Evolutionary conservation across 2,113 vertebrate genomes (phyloP).

Genomic region (Microtus pennsylvanicus): DNA sequence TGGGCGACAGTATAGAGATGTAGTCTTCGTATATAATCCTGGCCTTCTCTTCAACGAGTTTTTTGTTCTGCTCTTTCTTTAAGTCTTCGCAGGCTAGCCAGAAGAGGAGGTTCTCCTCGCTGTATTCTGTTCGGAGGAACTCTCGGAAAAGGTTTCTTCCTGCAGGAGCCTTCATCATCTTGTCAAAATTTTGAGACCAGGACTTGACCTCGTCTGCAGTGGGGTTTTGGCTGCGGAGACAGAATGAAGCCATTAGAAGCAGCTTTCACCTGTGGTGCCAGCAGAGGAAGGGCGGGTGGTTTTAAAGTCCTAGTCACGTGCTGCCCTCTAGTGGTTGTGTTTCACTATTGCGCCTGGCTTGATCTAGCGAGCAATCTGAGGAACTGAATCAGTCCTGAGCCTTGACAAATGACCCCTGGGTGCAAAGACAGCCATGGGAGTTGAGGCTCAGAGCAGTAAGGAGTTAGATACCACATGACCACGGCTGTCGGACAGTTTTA

Average conservation of each 20-base stretch:
- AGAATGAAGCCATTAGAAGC: slow-evolving; percentile 62
- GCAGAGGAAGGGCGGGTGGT: rapidly evolving
- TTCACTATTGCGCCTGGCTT: not conserved
- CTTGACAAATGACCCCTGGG: not conserved
- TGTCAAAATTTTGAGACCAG: slow-evolving; percentile 98
- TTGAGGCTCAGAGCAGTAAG: not conserved
- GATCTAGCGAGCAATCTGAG: not conserved
- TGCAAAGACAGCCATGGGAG: not conserved
- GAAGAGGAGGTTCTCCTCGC: slow-evolving; percentile 99
- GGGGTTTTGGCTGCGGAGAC: slow-evolving; percentile 89
- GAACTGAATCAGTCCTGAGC: not conserved
- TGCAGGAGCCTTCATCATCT: slow-evolving; percentile 96
- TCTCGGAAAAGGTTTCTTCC: slow-evolving; percentile 96
- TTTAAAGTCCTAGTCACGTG: not conserved
- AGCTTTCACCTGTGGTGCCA: rapidly evolving
- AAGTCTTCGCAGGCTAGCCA: slow-evolving; percentile 98
- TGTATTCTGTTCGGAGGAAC: slow-evolving; percentile 98
- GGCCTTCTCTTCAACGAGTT: slow-evolving; percentile 94
- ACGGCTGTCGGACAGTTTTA: not conserved
- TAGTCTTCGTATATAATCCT: slow-evolving; percentile 99
- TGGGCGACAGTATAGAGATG: slow-evolving; percentile 98
- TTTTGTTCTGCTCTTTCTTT: slow-evolving; percentile 93
- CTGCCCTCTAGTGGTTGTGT: slow-evolving; percentile 65
- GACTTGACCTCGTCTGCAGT: slow-evolving; percentile 95
- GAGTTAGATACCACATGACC: no score